phyloP scores from a whole-genome alignment of 2,797 vertebrate genomes.

The Poecilia gillii region DNA sequence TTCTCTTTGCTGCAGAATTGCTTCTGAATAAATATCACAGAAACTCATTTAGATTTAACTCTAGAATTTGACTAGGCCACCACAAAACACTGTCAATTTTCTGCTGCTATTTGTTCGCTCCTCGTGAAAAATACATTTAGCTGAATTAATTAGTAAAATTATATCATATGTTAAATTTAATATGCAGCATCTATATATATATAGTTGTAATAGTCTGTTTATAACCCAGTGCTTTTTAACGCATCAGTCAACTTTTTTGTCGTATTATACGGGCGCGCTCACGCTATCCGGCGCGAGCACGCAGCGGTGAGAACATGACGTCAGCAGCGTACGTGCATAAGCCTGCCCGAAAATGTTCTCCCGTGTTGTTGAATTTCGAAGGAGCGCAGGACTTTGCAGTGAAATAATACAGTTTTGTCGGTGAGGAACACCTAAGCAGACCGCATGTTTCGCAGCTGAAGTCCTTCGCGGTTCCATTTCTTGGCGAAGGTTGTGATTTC shows the following conservation, averaged over 20 bases:
- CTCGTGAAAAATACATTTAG: neutral
- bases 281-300: conserved; percentile 71
- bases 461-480: conserved; percentile 49
- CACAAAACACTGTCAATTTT: neutral
- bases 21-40: neutral
- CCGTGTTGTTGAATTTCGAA: conserved; percentile 81
- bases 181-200: neutral
- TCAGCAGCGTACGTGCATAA: conserved; percentile 79
- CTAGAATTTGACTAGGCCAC: neutral
- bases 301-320: conserved; percentile 77
- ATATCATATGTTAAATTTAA: neutral
- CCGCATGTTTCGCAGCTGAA: conserved; percentile 56
- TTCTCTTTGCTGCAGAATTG: neutral
- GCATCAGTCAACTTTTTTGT: neutral
- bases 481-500: conserved; percentile 68
- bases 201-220: neutral
- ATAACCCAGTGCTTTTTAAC: neutral
- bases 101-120: neutral
- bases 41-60: neutral
- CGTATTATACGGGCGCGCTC: conserved; percentile 58
- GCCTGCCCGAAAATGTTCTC: conserved; percentile 87
- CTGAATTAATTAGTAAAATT: neutral
- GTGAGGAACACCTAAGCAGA: conserved; percentile 58
- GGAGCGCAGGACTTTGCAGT: conserved; percentile 80
- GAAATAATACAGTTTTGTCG: conserved; percentile 78